phyloP scores from a whole-genome alignment of 2,113 vertebrate species.

The Eupsittula cactorum region DNA sequence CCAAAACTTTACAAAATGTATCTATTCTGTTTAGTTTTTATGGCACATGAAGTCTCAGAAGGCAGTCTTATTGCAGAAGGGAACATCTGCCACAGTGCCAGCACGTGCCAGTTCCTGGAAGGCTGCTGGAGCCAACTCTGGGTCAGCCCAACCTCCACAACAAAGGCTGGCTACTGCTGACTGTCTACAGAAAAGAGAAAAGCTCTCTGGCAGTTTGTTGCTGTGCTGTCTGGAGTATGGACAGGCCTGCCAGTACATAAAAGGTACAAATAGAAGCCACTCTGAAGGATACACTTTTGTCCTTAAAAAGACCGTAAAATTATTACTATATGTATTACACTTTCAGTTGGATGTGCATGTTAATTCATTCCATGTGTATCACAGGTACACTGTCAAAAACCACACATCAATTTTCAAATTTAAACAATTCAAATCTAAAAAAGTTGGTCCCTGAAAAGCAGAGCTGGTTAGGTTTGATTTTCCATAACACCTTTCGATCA shows the following conservation, averaged over 20 bases:
- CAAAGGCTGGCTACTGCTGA: neutral
- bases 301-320: neutral
- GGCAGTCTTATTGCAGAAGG: neutral
- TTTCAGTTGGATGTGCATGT: rapidly evolving
- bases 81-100: neutral
- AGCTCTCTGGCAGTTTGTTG: neutral
- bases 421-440: neutral
- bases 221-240: neutral
- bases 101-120: neutral
- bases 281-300: neutral
- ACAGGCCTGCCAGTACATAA: neutral
- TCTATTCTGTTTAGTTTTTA: neutral
- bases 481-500: rapidly evolving
- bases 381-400: neutral
- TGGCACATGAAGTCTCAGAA: neutral
- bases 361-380: neutral
- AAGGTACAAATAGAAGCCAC: neutral
- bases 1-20: neutral
- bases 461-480: neutral
- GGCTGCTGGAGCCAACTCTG: neutral
- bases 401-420: neutral
- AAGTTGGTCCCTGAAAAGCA: neutral
- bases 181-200: neutral
- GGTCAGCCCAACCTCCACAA: neutral
- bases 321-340: neutral